Percentiles rank a stretch among this genome's conserved stretches.
Conservation (phyloP, 1,140 invertebrate species). For the Babylonia areolata region DNA sequence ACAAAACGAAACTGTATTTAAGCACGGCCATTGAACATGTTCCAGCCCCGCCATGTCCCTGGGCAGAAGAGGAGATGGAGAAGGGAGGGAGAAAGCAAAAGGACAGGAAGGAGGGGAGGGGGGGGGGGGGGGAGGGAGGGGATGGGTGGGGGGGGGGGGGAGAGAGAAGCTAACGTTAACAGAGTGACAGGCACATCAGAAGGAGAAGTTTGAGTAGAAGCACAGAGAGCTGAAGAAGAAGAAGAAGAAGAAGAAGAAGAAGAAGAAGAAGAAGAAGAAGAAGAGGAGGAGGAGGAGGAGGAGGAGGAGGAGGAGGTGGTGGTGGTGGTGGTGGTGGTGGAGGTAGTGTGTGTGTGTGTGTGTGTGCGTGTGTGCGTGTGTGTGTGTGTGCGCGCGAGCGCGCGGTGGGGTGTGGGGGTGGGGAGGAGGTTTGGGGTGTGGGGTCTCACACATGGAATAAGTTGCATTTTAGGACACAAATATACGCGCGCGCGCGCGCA, state of each 20-base stretch:
- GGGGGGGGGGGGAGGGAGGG: conserved; percentile 1
- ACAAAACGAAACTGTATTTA: too few relatives aligned
- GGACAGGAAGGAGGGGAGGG: conserved; percentile 12
- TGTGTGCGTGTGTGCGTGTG: too few relatives aligned
- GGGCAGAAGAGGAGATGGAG: not conserved
- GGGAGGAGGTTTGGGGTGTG: not conserved
- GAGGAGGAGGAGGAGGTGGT: too few relatives aligned
- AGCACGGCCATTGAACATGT: too few relatives aligned
- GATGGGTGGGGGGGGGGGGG: not conserved
- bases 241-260: too few relatives aligned
- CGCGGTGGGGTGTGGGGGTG: not conserved
- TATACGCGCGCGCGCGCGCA: too few relatives aligned
- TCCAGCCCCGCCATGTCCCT: too few relatives aligned
- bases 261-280: not conserved
- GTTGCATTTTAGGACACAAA: too few relatives aligned
- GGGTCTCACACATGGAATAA: not conserved
- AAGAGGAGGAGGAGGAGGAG: not conserved
- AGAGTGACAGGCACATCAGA: not conserved
- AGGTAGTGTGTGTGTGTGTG: too few relatives aligned
- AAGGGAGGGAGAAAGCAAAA: not conserved
- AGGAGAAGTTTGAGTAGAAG: too few relatives aligned
- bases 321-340: not conserved
- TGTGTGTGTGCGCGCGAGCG: too few relatives aligned
- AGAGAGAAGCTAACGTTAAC: not conserved
- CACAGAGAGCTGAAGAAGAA: too few relatives aligned